Conservation (phyloP, 2,888 invertebrate genomes). For the Chirona hameri region DNA sequence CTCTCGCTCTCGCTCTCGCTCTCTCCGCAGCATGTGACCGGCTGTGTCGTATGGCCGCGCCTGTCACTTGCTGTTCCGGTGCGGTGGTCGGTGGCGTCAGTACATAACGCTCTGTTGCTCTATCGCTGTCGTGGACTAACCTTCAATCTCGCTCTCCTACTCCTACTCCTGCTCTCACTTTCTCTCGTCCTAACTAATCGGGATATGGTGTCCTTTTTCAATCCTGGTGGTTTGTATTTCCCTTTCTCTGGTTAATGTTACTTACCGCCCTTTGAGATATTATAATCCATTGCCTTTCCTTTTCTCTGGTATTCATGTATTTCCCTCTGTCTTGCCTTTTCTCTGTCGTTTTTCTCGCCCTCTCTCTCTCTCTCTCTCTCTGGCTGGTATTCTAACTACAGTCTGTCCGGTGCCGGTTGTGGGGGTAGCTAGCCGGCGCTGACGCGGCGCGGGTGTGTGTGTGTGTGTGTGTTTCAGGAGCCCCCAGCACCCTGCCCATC, state of each 20-base stretch:
- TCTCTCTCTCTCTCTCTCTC: background rate
- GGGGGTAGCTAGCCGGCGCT: background rate
- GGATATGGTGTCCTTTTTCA: too few relatives aligned
- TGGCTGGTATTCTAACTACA: background rate
- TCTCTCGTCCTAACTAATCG: background rate
- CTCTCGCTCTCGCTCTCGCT: background rate
- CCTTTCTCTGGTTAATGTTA: too few relatives aligned
- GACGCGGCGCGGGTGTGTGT: background rate
- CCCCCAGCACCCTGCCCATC: background rate
- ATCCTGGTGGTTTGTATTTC: too few relatives aligned
- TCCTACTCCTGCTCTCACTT: background rate
- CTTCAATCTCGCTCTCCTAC: background rate
- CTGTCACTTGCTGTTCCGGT: too few relatives aligned
- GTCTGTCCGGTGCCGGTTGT: background rate
- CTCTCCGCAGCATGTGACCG: background rate
- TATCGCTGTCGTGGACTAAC: background rate
- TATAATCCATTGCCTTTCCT: too few relatives aligned
- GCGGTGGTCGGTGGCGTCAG: too few relatives aligned
- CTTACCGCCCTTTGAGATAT: too few relatives aligned
- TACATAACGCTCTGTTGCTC: background rate
- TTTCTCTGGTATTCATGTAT: background rate
- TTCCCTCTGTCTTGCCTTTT: background rate
- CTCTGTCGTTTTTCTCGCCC: background rate
- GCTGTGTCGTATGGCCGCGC: too few relatives aligned
- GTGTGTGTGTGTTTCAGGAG: slow-evolving; percentile 4